These are phyloP conservation scores for Triops longicaudatus DNA, from an alignment of 1,140 invertebrate species.

Conservation along the genomic window DNA sequence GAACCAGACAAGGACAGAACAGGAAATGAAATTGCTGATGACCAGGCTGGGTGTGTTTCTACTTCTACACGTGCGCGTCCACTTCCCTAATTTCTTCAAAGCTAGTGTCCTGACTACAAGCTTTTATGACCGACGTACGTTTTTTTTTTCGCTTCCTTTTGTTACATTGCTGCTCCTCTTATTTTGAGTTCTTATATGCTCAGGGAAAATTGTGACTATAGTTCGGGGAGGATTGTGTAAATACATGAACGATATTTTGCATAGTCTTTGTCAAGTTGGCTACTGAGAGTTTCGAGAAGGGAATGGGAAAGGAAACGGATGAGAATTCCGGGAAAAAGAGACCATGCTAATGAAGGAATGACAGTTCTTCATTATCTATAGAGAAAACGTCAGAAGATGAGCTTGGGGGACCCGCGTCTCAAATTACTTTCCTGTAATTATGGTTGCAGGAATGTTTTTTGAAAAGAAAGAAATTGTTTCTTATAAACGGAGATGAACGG, in stretches of 20 bases:
- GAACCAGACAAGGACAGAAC: conserved; percentile 6
- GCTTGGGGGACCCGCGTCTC: not conserved
- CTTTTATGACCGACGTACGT: not conserved
- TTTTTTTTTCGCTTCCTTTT: not conserved
- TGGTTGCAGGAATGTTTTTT: not conserved
- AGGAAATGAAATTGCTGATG: conserved; percentile 12
- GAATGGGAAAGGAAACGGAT: not conserved
- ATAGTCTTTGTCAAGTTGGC: not conserved
- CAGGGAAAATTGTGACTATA: not conserved
- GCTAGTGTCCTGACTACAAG: not conserved
- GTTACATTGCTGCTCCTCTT: not conserved
- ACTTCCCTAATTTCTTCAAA: not conserved
- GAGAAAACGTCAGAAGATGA: not conserved
- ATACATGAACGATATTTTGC: conserved; percentile 13
- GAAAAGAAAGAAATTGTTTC: not conserved
- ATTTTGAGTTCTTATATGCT: not conserved
- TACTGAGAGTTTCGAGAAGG: not conserved
- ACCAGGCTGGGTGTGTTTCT: not conserved
- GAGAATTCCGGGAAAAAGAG: not conserved
- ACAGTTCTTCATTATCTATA: conserved; percentile 6
- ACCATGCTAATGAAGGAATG: not conserved
- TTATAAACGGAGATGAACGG: not conserved
- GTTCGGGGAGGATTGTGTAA: not conserved
- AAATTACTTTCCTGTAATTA: not conserved
- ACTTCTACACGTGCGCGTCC: not conserved